Conservation (phyloP, 2,888 invertebrate genomes). For the Hydriomena furcata region DNA sequence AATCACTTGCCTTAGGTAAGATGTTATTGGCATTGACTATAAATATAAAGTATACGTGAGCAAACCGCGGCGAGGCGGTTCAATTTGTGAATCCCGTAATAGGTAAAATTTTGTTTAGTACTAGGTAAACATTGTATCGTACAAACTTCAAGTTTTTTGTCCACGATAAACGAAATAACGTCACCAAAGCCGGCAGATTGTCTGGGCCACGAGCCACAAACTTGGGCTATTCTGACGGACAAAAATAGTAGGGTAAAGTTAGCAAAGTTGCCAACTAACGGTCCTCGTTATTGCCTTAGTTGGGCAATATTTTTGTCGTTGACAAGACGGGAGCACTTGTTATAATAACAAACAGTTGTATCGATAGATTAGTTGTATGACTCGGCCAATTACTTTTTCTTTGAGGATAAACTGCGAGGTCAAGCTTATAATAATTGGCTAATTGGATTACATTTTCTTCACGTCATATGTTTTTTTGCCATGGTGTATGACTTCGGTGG, state of each 20-base stretch:
- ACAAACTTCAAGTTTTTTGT: slow-evolving; percentile 37
- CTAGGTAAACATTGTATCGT: slow-evolving; percentile 15
- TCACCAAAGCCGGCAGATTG: slow-evolving; percentile 60
- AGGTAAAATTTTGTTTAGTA: neutral
- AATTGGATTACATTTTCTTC: too few species aligned
- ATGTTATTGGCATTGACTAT: slow-evolving; percentile 34
- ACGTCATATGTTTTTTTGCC: too few species aligned
- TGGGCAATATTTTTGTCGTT: slow-evolving; percentile 75
- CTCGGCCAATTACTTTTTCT: slow-evolving; percentile 14
- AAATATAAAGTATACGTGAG: too few species aligned
- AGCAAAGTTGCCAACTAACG: slow-evolving; percentile 66
- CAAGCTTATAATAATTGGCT: neutral
- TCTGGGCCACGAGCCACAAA: slow-evolving; percentile 49
- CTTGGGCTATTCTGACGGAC: slow-evolving; percentile 78
- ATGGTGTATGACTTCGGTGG: too few species aligned
- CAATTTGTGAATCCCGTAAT: too few species aligned
- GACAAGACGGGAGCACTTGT: slow-evolving; percentile 63
- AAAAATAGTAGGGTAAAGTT: slow-evolving; percentile 76
- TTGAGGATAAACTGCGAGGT: slow-evolving; percentile 7
- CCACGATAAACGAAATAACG: slow-evolving; percentile 50
- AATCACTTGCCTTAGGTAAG: slow-evolving; percentile 31
- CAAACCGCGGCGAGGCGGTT: too few species aligned
- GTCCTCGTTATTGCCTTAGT: slow-evolving; percentile 78
- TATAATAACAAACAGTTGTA: slow-evolving; percentile 61
- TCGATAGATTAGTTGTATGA: slow-evolving; percentile 52